Evolutionary conservation across 1,140 invertebrate genomes (phyloP).

Genomic region (Lordiphosa clarofinis): DNA sequence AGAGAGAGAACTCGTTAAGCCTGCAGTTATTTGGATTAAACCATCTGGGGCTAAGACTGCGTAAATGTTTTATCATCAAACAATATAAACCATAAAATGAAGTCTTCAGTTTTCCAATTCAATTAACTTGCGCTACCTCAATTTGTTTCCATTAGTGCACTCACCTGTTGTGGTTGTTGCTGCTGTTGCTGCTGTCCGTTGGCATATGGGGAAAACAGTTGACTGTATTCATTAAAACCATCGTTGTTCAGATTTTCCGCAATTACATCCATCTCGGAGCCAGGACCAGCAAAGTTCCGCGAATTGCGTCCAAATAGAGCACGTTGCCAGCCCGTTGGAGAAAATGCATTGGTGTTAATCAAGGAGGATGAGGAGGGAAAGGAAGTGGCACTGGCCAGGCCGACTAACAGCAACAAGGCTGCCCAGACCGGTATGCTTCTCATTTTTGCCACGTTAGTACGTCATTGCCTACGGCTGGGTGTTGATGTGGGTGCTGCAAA

Average conservation of each 20-base stretch:
- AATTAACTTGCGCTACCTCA: not conserved
- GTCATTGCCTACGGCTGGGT: slow-evolving; percentile 30
- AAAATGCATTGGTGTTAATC: not conserved
- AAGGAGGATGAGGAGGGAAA: slow-evolving; percentile 9
- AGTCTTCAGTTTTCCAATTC: not conserved
- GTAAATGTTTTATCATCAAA: slow-evolving; percentile 3
- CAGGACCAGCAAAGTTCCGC: slow-evolving; percentile 84
- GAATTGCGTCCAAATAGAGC: slow-evolving; percentile 90
- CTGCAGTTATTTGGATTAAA: slow-evolving; percentile 4
- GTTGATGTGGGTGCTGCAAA: slow-evolving; percentile 4
- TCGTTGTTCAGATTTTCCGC: slow-evolving; percentile 24
- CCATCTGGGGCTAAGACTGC: not conserved
- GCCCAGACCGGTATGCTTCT: slow-evolving; percentile 60
- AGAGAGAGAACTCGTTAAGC: not conserved
- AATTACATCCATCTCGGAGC: slow-evolving; percentile 16
- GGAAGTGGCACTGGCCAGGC: slow-evolving; percentile 38
- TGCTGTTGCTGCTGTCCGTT: slow-evolving; percentile 21
- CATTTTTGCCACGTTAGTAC: slow-evolving; percentile 56
- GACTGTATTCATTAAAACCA: slow-evolving; percentile 35
- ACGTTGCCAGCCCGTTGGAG: slow-evolving; percentile 85
- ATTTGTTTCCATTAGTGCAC: slow-evolving; percentile 24
- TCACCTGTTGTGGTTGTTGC: slow-evolving; percentile 53
- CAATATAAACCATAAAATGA: not conserved
- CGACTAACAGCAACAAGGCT: slow-evolving; percentile 61
- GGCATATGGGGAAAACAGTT: slow-evolving; percentile 29